Evolutionary conservation across 2,113 vertebrate species (phyloP).

Genomic region (Morone chrysops): DNA sequence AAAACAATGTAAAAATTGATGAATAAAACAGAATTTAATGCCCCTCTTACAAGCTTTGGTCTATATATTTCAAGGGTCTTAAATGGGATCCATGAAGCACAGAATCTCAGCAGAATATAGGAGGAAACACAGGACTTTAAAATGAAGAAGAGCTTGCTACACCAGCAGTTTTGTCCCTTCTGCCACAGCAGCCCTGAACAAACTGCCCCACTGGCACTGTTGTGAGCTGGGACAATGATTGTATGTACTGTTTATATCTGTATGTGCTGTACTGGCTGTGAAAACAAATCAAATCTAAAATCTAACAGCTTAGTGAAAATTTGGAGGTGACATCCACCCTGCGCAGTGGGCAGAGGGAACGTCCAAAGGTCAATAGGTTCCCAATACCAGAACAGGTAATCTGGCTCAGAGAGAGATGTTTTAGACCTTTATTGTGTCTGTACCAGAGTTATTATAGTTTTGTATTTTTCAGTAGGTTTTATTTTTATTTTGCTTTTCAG

Average conservation of each 20-base stretch:
- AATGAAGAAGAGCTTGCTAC: no score
- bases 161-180: background rate
- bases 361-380: background rate
- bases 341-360: constrained; percentile 3
- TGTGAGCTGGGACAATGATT: background rate
- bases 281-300: background rate
- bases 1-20: background rate
- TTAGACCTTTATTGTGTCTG: no score
- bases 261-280: background rate
- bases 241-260: background rate
- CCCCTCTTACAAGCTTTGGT: no score
- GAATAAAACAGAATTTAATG: background rate
- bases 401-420: no score
- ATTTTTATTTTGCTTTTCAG: no score
- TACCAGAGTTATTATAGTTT: no score
- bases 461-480: no score
- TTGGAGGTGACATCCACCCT: background rate
- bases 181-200: background rate
- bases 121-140: background rate
- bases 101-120: background rate
- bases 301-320: background rate
- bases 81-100: background rate
- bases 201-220: background rate
- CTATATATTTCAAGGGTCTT: background rate
- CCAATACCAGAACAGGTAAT: background rate